These are phyloP conservation scores for Endotricha flammealis DNA, from an alignment of 2,888 invertebrate genomes.

Conservation along the genomic window DNA sequence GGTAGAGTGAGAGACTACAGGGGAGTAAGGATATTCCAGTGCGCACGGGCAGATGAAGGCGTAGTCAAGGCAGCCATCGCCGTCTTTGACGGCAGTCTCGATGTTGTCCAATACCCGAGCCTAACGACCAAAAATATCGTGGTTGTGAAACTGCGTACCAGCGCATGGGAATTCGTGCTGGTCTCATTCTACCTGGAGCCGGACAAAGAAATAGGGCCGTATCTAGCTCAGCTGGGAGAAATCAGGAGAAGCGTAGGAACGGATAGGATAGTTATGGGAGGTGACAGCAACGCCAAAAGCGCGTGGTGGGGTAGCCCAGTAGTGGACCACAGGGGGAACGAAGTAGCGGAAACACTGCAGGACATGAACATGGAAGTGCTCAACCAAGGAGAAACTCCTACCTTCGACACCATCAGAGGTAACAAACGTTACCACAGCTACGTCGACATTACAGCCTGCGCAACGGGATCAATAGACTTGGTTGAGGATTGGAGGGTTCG, in stretches of 20 bases:
- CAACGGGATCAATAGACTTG: background rate
- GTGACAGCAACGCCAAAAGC: background rate
- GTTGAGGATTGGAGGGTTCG: background rate
- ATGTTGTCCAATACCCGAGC: background rate
- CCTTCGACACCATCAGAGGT: no score
- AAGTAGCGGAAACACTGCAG: no score
- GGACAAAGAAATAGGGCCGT: background rate
- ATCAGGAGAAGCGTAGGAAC: background rate
- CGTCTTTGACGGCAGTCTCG: no score
- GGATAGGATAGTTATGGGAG: background rate
- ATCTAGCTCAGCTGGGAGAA: background rate
- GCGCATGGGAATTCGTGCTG: background rate
- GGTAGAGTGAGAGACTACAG: no score
- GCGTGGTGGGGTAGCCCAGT: background rate
- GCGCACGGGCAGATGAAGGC: no score
- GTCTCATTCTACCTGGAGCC: background rate
- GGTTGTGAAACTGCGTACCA: no score
- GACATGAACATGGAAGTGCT: background rate
- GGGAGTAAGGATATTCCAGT: no score
- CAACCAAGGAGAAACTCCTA: background rate
- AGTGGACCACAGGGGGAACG: background rate
- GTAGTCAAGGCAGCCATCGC: no score
- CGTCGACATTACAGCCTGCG: no score
- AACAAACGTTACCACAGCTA: no score
- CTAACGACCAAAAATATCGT: no score